phyloP scores from a whole-genome alignment of 2,113 vertebrate species.

The Machaerirhynchus nigripectus region DNA sequence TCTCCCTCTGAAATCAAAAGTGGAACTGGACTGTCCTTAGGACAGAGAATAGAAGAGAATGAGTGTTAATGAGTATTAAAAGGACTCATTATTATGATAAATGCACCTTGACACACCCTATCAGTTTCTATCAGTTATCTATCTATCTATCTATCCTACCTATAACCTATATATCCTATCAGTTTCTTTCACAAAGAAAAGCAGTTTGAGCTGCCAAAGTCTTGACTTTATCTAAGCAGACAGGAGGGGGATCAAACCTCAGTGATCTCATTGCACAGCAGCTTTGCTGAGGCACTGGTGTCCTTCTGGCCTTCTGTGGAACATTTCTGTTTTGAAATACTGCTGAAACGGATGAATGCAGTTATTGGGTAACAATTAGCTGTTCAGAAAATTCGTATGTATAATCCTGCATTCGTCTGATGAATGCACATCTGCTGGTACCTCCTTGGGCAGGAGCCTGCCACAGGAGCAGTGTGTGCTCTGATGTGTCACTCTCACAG shows the following conservation, averaged over 20 bases:
- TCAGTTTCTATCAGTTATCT: no score
- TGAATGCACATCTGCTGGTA: background rate
- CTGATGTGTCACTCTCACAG: background rate
- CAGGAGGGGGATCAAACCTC: background rate
- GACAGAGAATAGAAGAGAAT: background rate
- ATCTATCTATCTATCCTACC: no score
- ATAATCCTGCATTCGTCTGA: background rate
- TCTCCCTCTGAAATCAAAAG: background rate
- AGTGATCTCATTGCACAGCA: background rate
- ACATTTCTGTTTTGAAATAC: background rate
- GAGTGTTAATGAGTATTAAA: background rate
- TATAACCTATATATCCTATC: no score
- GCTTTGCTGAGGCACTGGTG: background rate
- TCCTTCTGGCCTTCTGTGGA: background rate
- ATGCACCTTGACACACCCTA: background rate
- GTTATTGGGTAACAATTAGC: background rate
- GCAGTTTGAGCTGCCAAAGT: background rate
- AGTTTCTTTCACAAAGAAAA: background rate
- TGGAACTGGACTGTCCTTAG: background rate
- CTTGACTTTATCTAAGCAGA: background rate
- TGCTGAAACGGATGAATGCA: background rate
- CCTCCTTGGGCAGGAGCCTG: background rate
- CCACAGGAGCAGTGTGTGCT: background rate
- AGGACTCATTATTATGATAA: background rate
- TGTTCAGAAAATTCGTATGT: background rate